Evolutionary conservation across 2,888 invertebrate species (phyloP).

Genomic region (Drosophila demipolita): DNA sequence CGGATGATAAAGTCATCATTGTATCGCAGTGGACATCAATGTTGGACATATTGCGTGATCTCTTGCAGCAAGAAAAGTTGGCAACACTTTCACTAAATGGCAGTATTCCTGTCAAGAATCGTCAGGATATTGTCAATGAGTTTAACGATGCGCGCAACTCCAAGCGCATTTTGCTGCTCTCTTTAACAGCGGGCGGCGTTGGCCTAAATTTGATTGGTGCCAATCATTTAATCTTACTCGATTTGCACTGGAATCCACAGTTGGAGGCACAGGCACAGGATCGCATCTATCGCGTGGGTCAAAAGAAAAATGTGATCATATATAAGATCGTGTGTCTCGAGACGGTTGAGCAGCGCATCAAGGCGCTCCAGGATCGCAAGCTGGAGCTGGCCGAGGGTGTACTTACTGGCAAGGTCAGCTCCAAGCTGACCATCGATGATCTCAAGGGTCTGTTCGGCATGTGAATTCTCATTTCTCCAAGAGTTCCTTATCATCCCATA

Average conservation of each 20-base stretch:
- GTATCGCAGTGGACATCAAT: slow-evolving; percentile 98
- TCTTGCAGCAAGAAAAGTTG: slow-evolving; percentile 87
- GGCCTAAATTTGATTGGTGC: slow-evolving; percentile 97
- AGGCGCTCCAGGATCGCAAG: slow-evolving; percentile 92
- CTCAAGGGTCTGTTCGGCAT: slow-evolving; percentile 90
- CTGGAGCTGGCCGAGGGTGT: slow-evolving; percentile 91
- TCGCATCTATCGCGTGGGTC: slow-evolving; percentile 96
- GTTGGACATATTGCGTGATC: slow-evolving; percentile 89
- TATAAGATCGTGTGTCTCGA: slow-evolving; percentile 94
- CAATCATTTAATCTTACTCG: slow-evolving; percentile 95
- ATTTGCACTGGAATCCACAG: slow-evolving; percentile 99
- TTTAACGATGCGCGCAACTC: slow-evolving; percentile 89
- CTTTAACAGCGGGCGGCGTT: slow-evolving; percentile 96
- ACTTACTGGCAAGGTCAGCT: slow-evolving; percentile 89
- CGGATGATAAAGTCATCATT: slow-evolving; percentile 91
- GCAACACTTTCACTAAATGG: slow-evolving; percentile 91
- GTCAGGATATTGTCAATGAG: slow-evolving; percentile 89
- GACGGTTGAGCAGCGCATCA: slow-evolving; percentile 95
- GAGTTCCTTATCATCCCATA: background rate
- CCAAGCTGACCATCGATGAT: slow-evolving; percentile 92
- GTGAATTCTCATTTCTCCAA: slow-evolving; percentile 56
- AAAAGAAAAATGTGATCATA: slow-evolving; percentile 91
- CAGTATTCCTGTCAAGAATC: slow-evolving; percentile 89
- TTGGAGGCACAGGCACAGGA: slow-evolving; percentile 97
- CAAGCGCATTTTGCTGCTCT: slow-evolving; percentile 91